phyloP scores from a whole-genome alignment of 2,113 vertebrate species.

The rat (Rattus norvegicus) region GRCr8 NC_086021.1:42289001-42289500 shows the following conservation, averaged over 20 bases:
- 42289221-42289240: background rate
- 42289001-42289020: background rate
- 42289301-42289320: conserved; percentile 34
- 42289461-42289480: conserved; percentile 34
- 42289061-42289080: background rate
- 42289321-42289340: conserved; percentile 45
- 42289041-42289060: background rate
- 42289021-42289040: background rate
- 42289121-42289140: background rate
- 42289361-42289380: background rate
- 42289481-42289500: conserved; percentile 53
- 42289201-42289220: conserved; percentile 1
- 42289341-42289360: conserved; percentile 42
- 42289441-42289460: conserved; percentile 42
- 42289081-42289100: background rate
- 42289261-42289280: background rate
- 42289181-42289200: background rate
- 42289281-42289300: conserved; percentile 30
- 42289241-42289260: background rate
- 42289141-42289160: background rate
- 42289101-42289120: background rate
- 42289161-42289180: conserved; percentile 46
- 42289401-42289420: background rate
- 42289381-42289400: conserved; percentile 18
- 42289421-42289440: conserved; percentile 12